phyloP scores from a whole-genome alignment of 2,888 invertebrate genomes.

The Drosophila barbarae region DNA sequence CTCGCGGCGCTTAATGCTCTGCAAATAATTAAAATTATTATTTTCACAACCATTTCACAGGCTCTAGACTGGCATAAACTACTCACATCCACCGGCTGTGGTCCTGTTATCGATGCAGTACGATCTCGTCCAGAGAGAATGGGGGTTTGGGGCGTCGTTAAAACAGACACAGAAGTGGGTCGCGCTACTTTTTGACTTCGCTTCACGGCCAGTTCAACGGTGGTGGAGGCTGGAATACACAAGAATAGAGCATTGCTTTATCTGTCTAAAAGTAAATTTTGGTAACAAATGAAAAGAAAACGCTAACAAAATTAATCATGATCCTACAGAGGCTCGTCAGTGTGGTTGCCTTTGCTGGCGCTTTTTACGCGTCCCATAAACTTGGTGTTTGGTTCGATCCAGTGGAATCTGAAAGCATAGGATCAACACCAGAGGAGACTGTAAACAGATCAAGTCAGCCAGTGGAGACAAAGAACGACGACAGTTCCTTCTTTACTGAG shows the following conservation, averaged over 20 bases:
- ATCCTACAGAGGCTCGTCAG: slow-evolving; percentile 27
- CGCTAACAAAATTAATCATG: slow-evolving; percentile 33
- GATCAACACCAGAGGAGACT: neutral
- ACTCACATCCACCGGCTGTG: slow-evolving; percentile 91
- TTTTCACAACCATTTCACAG: neutral
- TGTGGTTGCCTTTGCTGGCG: slow-evolving; percentile 28
- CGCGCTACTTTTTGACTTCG: slow-evolving; percentile 81
- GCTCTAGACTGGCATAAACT: neutral
- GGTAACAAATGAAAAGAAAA: neutral
- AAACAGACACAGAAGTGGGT: slow-evolving; percentile 79
- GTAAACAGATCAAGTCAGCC: neutral
- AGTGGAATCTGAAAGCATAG: neutral
- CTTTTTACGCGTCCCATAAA: slow-evolving; percentile 42
- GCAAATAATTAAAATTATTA: neutral
- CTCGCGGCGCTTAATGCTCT: slow-evolving; percentile 92
- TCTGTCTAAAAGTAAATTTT: slow-evolving; percentile 18
- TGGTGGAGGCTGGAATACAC: slow-evolving; percentile 82
- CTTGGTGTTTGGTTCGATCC: slow-evolving; percentile 28
- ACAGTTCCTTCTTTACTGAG: slow-evolving; percentile 14
- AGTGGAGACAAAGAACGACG: neutral
- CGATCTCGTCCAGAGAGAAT: slow-evolving; percentile 81
- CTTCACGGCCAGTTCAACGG: slow-evolving; percentile 86
- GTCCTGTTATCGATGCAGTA: slow-evolving; percentile 85
- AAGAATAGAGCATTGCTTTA: slow-evolving; percentile 5
- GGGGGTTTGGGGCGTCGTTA: slow-evolving; percentile 81